A percentile compares a stretch with the other conserved stretches of the same genome.
Evolutionary conservation across 2,888 invertebrate genomes (phyloP).

Genomic region (Serripes groenlandicus): DNA sequence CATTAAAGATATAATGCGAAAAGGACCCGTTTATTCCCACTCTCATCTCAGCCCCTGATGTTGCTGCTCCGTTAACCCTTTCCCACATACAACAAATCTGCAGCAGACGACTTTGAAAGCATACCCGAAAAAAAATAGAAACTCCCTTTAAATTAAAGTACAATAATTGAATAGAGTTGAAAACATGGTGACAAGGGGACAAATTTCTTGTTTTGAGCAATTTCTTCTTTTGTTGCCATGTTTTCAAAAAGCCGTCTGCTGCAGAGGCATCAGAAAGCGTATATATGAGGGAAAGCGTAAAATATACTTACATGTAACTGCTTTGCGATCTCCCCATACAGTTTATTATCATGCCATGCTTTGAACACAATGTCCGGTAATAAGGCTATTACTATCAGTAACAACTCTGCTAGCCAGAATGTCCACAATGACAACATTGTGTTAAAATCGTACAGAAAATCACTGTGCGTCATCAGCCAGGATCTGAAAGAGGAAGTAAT

Average conservation of each 20-base stretch:
- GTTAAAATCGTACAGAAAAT: slow-evolving; percentile 69
- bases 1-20: too few relatives aligned
- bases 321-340: slow-evolving; percentile 28
- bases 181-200: too few relatives aligned
- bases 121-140: too few relatives aligned
- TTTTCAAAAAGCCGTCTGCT: neutral
- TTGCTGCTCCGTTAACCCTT: too few relatives aligned
- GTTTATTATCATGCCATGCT: slow-evolving; percentile 65
- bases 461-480: slow-evolving; percentile 63
- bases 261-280: neutral
- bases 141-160: too few relatives aligned
- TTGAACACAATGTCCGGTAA: slow-evolving; percentile 82
- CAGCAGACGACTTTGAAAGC: too few relatives aligned
- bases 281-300: neutral
- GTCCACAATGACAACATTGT: slow-evolving; percentile 70
- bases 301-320: slow-evolving; percentile 54
- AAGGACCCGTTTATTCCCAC: too few relatives aligned
- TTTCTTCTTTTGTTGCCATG: neutral
- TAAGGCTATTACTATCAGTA: slow-evolving; percentile 78
- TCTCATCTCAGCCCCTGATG: too few relatives aligned
- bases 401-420: slow-evolving; percentile 80
- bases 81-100: too few relatives aligned
- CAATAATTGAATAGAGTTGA: too few relatives aligned
- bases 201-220: too few relatives aligned
- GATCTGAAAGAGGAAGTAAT: slow-evolving; percentile 69